Conservation (phyloP, 2,113 vertebrate genomes). For the Heterochromis multidens region DNA sequence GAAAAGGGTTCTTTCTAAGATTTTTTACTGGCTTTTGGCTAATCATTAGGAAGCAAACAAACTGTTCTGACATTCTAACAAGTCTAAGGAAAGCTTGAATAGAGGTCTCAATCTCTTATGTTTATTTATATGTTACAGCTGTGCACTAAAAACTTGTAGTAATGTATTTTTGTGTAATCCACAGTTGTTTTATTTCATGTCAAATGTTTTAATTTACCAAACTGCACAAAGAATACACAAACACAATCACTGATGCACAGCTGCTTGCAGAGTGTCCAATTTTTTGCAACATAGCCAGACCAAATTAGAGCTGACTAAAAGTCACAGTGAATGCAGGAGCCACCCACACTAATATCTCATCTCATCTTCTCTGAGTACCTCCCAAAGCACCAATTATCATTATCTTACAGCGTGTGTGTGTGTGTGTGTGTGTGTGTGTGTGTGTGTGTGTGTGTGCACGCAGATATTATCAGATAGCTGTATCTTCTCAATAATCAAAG, state of each 20-base stretch:
- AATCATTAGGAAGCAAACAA: no score
- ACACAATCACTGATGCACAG: background rate
- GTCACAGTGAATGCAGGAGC: background rate
- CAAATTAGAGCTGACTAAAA: background rate
- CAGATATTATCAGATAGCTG: background rate
- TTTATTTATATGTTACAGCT: no score
- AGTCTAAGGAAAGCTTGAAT: no score
- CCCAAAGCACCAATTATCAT: background rate
- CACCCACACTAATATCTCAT: background rate
- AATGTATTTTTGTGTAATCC: no score
- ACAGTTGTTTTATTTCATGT: no score
- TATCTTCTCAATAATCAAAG: background rate
- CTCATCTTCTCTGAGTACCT: background rate
- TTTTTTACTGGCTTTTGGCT: no score
- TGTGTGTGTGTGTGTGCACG: background rate
- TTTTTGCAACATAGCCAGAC: background rate
- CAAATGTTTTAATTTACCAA: background rate
- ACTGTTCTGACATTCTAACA: no score
- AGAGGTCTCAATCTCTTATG: no score
- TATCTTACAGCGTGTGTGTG: background rate
- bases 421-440: background rate
- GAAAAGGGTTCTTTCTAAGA: no score
- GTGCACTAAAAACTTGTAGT: no score
- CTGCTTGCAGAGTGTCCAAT: background rate
- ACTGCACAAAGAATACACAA: background rate